These are phyloP conservation scores for Lagopus muta DNA, from an alignment of 2,113 vertebrate genomes.

Conservation along the genomic window DNA sequence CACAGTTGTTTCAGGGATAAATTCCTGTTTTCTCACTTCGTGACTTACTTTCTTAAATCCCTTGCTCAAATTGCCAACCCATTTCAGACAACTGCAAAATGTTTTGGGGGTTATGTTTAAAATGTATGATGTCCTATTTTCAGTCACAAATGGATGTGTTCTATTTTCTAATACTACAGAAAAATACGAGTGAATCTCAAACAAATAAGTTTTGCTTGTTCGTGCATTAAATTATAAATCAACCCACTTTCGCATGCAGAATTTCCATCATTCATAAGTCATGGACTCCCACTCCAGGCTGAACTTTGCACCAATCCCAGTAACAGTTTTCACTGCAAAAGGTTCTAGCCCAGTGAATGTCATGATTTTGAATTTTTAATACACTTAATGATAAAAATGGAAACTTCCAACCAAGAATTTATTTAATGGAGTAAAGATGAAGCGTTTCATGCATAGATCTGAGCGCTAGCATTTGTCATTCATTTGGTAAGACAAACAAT, in stretches of 20 bases:
- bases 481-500: neutral
- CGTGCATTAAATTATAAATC: neutral
- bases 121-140: neutral
- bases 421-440: neutral
- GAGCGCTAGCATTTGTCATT: accelerated
- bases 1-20: neutral
- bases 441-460: neutral
- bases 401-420: neutral
- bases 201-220: neutral
- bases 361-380: neutral
- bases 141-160: neutral
- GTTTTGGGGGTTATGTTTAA: neutral
- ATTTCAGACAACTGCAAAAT: neutral
- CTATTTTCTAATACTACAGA: neutral
- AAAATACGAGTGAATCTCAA: neutral
- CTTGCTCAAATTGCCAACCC: neutral
- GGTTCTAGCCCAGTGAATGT: neutral
- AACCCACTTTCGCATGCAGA: neutral
- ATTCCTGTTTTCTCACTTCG: neutral
- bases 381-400: neutral
- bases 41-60: neutral
- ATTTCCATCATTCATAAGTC: neutral
- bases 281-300: neutral
- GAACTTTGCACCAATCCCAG: neutral
- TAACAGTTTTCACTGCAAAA: neutral